phyloP scores from a whole-genome alignment of 2,888 invertebrate genomes.

The Dinocampus coccinellae region DNA sequence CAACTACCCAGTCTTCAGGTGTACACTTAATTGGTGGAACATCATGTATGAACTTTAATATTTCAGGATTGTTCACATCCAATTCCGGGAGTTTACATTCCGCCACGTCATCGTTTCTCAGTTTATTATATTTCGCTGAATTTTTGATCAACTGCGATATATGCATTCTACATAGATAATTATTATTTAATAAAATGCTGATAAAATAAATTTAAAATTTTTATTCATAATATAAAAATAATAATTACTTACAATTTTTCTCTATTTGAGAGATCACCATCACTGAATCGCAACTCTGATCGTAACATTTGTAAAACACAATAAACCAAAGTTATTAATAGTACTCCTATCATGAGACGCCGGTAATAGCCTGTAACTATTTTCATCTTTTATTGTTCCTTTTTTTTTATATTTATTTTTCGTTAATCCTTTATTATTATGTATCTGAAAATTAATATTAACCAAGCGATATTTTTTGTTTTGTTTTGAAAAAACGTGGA shows the following conservation, averaged over 20 bases:
- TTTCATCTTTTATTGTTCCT: conserved; percentile 52
- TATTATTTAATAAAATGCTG: too few species aligned
- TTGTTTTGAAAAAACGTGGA: too few species aligned
- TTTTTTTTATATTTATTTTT: too few species aligned
- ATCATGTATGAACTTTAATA: conserved; percentile 79
- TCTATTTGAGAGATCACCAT: conserved; percentile 52
- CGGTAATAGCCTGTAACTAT: conserved; percentile 54
- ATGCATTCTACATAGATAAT: conserved; percentile 52
- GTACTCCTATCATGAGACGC: conserved; percentile 48
- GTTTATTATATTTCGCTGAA: conserved; percentile 50
- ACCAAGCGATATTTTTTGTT: too few species aligned
- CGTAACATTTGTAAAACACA: conserved; percentile 55
- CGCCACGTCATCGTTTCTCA: conserved; percentile 53
- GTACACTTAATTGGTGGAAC: conserved; percentile 78
- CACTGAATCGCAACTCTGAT: conserved; percentile 50
- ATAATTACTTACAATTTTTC: conserved; percentile 57
- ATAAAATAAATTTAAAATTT: neutral
- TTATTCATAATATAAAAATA: neutral
- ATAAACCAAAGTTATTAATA: conserved; percentile 51
- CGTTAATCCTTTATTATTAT: too few species aligned
- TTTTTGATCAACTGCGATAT: conserved; percentile 61
- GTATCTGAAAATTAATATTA: too few species aligned
- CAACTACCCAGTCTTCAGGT: conserved; percentile 82
- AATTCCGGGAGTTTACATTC: conserved; percentile 78
- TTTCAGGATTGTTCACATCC: conserved; percentile 78